A percentile compares a stretch with the other conserved stretches of the same genome.
Evolutionary conservation across 2,113 vertebrate species (phyloP).

Genomic region (Dendrocopos noguchii): DNA sequence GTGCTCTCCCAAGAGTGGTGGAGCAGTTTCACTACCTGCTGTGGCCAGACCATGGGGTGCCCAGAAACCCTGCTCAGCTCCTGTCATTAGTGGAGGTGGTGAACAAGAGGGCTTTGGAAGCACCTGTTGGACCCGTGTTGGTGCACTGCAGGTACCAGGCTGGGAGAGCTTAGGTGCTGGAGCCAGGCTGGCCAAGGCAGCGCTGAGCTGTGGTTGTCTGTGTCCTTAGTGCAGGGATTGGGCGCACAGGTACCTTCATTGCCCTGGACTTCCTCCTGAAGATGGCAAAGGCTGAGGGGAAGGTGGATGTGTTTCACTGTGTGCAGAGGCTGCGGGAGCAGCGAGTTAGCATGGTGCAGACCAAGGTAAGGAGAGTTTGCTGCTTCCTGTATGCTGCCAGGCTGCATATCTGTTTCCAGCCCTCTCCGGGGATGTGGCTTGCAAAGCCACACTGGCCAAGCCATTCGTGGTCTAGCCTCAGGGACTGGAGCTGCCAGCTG

Average conservation of each 20-base stretch:
- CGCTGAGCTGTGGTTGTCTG: neutral
- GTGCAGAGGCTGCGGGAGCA: conserved; percentile 58
- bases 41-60: conserved; percentile 68
- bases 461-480: neutral
- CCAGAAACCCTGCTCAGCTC: conserved; percentile 47
- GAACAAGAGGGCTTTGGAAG: conserved; percentile 20
- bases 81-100: conserved; percentile 46
- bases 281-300: conserved; percentile 52
- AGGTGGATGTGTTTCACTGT: conserved; percentile 65
- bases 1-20: conserved; percentile 37
- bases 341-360: conserved; percentile 71
- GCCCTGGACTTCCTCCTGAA: conserved; percentile 71
- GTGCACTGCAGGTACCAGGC: conserved; percentile 70
- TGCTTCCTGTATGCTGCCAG: neutral
- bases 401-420: neutral
- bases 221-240: conserved; percentile 61
- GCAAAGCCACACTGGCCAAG: neutral
- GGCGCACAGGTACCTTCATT: conserved; percentile 69
- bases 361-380: conserved; percentile 43
- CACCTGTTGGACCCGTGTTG: neutral
- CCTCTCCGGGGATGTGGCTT: neutral
- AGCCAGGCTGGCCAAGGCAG: neutral
- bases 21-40: conserved; percentile 66
- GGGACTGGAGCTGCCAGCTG: neutral
- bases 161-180: neutral